These are phyloP conservation scores for Drosophila tropicalis DNA, from an alignment of 1,140 invertebrate genomes.

Conservation along the genomic window DNA sequence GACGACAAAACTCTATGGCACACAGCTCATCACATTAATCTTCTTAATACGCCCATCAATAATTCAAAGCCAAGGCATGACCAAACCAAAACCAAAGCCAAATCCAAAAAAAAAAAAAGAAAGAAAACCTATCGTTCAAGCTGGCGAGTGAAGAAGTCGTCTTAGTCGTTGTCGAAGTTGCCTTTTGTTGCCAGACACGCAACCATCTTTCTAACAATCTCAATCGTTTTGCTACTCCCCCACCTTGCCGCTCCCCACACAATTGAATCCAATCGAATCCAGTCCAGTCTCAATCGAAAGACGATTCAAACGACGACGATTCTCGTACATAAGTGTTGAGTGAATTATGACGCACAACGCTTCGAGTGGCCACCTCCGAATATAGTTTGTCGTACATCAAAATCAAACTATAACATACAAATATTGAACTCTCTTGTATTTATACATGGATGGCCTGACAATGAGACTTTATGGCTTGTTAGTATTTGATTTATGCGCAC, in stretches of 20 bases:
- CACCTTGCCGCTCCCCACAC: neutral
- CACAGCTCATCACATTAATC: conserved; percentile 79
- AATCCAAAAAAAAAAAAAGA: too few relatives aligned
- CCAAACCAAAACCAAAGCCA: conserved; percentile 31
- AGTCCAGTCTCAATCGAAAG: conserved; percentile 3
- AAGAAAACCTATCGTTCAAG: conserved; percentile 22
- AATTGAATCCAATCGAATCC: neutral
- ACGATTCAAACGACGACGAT: conserved; percentile 30
- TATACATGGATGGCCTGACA: conserved; percentile 48
- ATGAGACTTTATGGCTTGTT: conserved; percentile 75
- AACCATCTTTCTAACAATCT: conserved; percentile 38
- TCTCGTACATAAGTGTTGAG: conserved; percentile 60
- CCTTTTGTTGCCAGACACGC: conserved; percentile 49
- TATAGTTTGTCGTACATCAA: conserved; percentile 76
- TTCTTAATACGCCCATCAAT: conserved; percentile 82
- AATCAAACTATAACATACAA: conserved; percentile 71
- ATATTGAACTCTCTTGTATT: conserved; percentile 53
- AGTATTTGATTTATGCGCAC: conserved; percentile 67
- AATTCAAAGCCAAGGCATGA: conserved; percentile 79
- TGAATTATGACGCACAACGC: conserved; percentile 73
- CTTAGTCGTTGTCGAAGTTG: neutral
- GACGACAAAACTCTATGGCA: conserved; percentile 71
- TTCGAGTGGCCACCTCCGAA: conserved; percentile 58
- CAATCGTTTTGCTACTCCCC: neutral
- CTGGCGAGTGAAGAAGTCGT: conserved; percentile 64